Percentiles rank a stretch among this genome's conserved stretches.
Evolutionary conservation across 2,113 vertebrate genomes (phyloP).

Genomic region (Microcebus griseorufus): DNA sequence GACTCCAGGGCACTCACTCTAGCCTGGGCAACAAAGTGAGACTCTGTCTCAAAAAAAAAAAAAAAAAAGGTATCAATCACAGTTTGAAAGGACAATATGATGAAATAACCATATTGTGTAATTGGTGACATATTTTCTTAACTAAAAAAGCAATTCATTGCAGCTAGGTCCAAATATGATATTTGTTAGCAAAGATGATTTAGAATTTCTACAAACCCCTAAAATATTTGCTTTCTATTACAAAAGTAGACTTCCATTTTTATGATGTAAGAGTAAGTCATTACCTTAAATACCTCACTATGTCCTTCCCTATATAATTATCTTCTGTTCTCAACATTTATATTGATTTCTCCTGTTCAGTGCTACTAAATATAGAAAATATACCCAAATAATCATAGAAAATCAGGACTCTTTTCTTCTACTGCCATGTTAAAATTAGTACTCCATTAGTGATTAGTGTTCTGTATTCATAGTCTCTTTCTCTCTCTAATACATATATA

Average conservation of each 20-base stretch:
- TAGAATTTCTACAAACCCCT: not conserved
- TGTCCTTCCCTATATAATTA: not conserved
- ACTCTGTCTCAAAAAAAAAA: too few relatives aligned
- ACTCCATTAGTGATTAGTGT: not conserved
- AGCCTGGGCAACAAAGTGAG: too few relatives aligned
- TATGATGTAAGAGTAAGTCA: not conserved
- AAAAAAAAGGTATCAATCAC: not conserved
- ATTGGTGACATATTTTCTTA: not conserved
- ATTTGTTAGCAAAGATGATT: not conserved
- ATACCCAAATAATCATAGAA: conserved; percentile 29
- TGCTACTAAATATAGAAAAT: not conserved
- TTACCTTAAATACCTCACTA: not conserved
- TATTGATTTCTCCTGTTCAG: conserved; percentile 28
- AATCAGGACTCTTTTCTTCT: conserved; percentile 32
- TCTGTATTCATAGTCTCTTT: conserved; percentile 51
- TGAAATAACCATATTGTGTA: not conserved
- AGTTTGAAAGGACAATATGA: not conserved
- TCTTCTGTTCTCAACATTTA: not conserved
- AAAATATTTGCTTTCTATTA: not conserved
- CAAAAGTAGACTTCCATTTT: not conserved
- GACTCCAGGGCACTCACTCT: too few relatives aligned
- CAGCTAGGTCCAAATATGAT: not conserved
- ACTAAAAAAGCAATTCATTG: not conserved
- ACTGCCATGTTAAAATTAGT: conserved; percentile 16
- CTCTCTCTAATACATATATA: not conserved